Base-by-base conservation (phyloP, 1,140 invertebrate genomes). In the Pachypeltis micranthus region DNA sequence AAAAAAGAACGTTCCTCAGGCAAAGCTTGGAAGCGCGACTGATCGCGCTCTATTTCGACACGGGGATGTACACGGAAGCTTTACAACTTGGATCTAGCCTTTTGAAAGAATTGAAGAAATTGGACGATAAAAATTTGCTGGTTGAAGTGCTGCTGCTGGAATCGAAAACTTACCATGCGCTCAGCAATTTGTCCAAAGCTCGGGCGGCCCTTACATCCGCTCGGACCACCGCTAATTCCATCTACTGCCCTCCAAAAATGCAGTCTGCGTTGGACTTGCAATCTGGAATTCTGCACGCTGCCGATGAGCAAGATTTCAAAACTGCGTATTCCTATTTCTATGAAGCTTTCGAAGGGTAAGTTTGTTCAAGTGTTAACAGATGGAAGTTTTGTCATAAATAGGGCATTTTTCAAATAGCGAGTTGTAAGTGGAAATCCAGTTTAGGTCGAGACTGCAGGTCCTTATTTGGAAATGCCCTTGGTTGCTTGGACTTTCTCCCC, bases 321-420 rank as follows among this genome's bases (percentile, higher is more conserved):
- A 99, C 96, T 68, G 97, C 96, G 34, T 99, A 96, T 76, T 99
- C 96, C 39, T 99, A 99, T 74, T 99, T 99, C 74, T 99, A 98
- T 78, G 97, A 99, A 81, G 96, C 96, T 34, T 99, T 99, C 78
- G 97, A 99, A 81, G 95, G 95, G 65, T 51, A 51, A 51, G 47
- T 10, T n/a, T n/a, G n/a, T n/a, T n/a, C n/a, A n/a, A n/a, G n/a
- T n/a, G n/a, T n/a, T n/a, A n/a, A n/a, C n/a, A n/a, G n/a, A n/a
- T n/a, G n/a, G n/a, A n/a, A n/a, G n/a, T n/a, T n/a, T n/a, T n/a
- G n/a, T n/a, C n/a, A n/a, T n/a, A n/a, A n/a, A n/a, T n/a, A n/a
- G n/a, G n/a, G n/a, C n/a, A n/a, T n/a, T n/a, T n/a, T n/a, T n/a
- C n/a, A n/a, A n/a, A n/a, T n/a, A n/a, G n/a, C n/a, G n/a, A n/a